Percentiles rank a stretch among this genome's conserved stretches.
phyloP scores from a whole-genome alignment of 2,797 vertebrate genomes.

The Halcyon leucocephala region DNA sequence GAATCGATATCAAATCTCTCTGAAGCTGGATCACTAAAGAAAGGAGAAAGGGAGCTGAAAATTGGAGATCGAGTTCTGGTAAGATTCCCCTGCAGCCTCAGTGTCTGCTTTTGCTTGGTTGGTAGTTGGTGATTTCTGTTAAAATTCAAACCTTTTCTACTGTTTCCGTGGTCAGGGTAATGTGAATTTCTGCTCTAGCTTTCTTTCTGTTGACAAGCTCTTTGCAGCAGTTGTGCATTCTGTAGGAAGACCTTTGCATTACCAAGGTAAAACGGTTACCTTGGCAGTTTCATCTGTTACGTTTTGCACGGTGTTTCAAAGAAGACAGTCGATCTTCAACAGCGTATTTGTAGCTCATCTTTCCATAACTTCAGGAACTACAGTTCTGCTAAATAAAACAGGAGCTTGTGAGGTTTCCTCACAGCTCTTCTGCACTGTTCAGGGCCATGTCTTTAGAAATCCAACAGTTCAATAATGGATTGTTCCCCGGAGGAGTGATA shows the following conservation, averaged over 20 bases:
- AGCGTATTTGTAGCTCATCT: neutral
- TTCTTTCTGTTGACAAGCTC: neutral
- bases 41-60: conserved; percentile 95
- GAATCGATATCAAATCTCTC: conserved; percentile 97
- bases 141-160: neutral
- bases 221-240: neutral
- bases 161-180: neutral
- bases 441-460: neutral
- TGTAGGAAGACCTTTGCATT: neutral
- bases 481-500: neutral
- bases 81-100: conserved; percentile 50
- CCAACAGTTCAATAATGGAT: neutral
- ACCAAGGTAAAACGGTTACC: neutral
- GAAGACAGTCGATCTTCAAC: neutral
- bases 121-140: neutral
- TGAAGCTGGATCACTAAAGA: conserved; percentile 93
- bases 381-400: neutral
- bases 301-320: neutral
- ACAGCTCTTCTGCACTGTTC: neutral
- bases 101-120: neutral
- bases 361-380: neutral
- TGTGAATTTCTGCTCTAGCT: neutral
- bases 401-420: neutral
- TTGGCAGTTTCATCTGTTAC: neutral
- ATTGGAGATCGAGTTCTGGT: conserved; percentile 96